Base-by-base conservation (phyloP, 1,140 invertebrate genomes). In the Camponotus vicinus region DNA sequence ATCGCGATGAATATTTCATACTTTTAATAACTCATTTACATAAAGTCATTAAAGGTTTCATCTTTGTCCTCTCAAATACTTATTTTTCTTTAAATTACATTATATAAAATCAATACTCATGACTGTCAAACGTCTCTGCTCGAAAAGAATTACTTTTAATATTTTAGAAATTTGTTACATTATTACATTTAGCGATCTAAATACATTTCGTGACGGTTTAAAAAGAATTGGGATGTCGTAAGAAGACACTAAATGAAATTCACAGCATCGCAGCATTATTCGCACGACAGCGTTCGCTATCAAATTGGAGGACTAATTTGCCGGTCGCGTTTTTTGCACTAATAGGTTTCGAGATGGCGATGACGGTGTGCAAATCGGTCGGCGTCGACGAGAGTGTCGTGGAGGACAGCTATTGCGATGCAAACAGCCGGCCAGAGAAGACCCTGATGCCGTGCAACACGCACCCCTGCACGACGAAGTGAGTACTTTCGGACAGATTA, bases 401-500 rank as follows among this genome's bases (percentile, higher is more conserved):
- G 66, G 97, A 98, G 91, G 97, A 97, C 92, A 95, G 97, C 87
- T 96, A 98, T 7, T 99, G 98, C 95, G 97, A 98, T 93, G 96
- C 96, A 18, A 96, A 97, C 66, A 96, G 96, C 92, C 97, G 97
- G 92, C 98, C 98, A 1, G 96, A 97, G 85, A 96, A 97, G 45
- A 96, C 97, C 73, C 96, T 98, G 61, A 96, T 98, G 64, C 96
- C 97, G 86, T 99, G 98, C 94, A 98, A 98, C 95, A 97, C 96
- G 52, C 97, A 98, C 92, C 97, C 97, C 18, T 99, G 98, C 95
- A 97, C 98, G 13, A 97, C 98, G 86, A 98, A 97, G 98, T 99
- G 96, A 97, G 97, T 95, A 92, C 59, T 40, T 86, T 86, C 11
- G 13, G 71, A 89, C 61, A 78, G 67, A 85, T 45, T 67, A 40